Conservation (phyloP, 2,797 vertebrate genomes). For the Macropus fuliginosus region DNA sequence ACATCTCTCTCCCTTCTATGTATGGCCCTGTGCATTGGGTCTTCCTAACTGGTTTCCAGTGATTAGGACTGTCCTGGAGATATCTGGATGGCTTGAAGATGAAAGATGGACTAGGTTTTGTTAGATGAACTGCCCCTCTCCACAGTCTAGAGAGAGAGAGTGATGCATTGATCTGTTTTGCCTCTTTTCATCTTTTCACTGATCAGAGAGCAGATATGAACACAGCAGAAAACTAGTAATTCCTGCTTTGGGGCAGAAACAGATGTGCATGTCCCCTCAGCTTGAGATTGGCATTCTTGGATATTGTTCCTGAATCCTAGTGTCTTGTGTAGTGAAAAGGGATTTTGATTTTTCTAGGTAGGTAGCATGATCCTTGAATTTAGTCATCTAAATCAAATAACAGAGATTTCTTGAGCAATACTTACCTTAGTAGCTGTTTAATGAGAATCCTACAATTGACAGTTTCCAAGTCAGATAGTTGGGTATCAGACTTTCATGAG, state of each 20-base stretch:
- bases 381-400: background rate
- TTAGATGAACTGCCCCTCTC: background rate
- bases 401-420: background rate
- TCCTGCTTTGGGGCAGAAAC: background rate
- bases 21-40: background rate
- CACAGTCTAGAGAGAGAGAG: background rate
- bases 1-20: background rate
- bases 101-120: background rate
- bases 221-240: background rate
- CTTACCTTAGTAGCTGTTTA: background rate
- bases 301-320: background rate
- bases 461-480: background rate
- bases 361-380: background rate
- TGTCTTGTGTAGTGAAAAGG: background rate
- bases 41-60: background rate
- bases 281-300: background rate
- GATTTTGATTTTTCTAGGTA: background rate
- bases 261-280: background rate
- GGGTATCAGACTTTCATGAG: background rate
- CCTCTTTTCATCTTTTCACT: background rate
- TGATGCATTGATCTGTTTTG: background rate
- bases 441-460: background rate
- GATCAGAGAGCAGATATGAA: background rate
- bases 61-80: background rate
- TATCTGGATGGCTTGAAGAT: background rate